Evolutionary conservation across 2,888 invertebrate genomes (phyloP).

Genomic region (Drosophila pegasa): DNA sequence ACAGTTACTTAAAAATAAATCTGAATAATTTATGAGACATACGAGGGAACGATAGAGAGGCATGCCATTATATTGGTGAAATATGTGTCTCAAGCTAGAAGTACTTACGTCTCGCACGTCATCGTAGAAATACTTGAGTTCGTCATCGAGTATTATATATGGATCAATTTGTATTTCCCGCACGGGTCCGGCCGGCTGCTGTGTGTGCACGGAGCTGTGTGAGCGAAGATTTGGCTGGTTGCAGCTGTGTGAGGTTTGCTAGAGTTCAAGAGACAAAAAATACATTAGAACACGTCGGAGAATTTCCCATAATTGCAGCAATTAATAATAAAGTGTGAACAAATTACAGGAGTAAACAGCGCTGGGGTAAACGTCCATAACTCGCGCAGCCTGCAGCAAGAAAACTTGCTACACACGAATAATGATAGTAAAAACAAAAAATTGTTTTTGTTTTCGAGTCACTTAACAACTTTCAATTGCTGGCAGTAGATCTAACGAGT

Average conservation of each 20-base stretch:
- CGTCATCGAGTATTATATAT: slow-evolving; percentile 93
- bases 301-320: slow-evolving; percentile 45
- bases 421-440: slow-evolving; percentile 13
- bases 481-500: slow-evolving; percentile 53
- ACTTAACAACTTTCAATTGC: slow-evolving; percentile 79
- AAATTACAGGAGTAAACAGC: slow-evolving; percentile 47
- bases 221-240: slow-evolving; percentile 83
- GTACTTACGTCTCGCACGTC: slow-evolving; percentile 92
- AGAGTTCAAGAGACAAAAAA: slow-evolving; percentile 7
- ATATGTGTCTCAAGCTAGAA: background rate
- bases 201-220: slow-evolving; percentile 91
- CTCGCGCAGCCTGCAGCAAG: slow-evolving; percentile 11
- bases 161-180: slow-evolving; percentile 94
- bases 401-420: background rate
- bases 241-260: slow-evolving; percentile 68
- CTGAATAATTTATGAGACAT: background rate
- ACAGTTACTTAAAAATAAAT: background rate
- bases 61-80: background rate
- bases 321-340: slow-evolving; percentile 64
- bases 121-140: slow-evolving; percentile 93
- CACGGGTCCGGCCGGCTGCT: slow-evolving; percentile 90
- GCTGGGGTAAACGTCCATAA: slow-evolving; percentile 35
- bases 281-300: slow-evolving; percentile 22
- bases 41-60: background rate
- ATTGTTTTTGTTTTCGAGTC: slow-evolving; percentile 54